A percentile compares a stretch with the other conserved stretches of the same genome.
These are phyloP conservation scores for Denticeps clupeoides DNA, from an alignment of 2,797 vertebrate genomes.

Conservation along the genomic window DNA sequence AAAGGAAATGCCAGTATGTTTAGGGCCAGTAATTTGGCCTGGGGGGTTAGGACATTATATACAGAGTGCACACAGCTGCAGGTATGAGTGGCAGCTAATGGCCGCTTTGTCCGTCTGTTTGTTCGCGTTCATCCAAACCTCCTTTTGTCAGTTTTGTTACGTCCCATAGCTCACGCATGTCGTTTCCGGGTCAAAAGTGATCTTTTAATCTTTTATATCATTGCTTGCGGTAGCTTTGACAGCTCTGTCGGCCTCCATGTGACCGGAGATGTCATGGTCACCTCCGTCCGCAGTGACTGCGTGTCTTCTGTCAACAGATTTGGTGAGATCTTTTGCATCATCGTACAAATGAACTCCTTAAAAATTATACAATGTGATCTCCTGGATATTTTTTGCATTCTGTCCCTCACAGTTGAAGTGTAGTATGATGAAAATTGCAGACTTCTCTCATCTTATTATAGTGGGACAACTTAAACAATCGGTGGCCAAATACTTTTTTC, in stretches of 20 bases:
- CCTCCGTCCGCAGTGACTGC: constrained; percentile 69
- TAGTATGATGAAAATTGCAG: no score
- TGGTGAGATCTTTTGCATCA: constrained; percentile 58
- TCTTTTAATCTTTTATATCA: constrained; percentile 25
- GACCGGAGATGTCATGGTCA: constrained; percentile 50
- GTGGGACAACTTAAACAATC: no score
- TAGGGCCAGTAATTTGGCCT: constrained; percentile 9
- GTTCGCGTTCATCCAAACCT: no score
- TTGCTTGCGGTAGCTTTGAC: constrained; percentile 63
- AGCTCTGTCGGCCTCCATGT: constrained; percentile 75
- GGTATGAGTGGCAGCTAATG: no score
- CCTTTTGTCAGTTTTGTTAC: not conserved
- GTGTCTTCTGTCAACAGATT: constrained; percentile 69
- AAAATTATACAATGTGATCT: no score
- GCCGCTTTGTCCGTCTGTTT: no score
- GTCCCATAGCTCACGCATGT: not conserved
- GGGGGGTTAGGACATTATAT: not conserved
- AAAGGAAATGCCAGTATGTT: constrained; percentile 19
- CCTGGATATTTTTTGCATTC: no score
- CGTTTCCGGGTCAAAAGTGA: not conserved
- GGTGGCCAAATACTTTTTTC: no score
- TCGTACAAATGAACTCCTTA: no score
- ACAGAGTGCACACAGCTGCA: no score
- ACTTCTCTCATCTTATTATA: no score
- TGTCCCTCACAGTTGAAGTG: no score